Conservation (phyloP, 1,140 invertebrate genomes). For the Heliconius nattereri region DNA sequence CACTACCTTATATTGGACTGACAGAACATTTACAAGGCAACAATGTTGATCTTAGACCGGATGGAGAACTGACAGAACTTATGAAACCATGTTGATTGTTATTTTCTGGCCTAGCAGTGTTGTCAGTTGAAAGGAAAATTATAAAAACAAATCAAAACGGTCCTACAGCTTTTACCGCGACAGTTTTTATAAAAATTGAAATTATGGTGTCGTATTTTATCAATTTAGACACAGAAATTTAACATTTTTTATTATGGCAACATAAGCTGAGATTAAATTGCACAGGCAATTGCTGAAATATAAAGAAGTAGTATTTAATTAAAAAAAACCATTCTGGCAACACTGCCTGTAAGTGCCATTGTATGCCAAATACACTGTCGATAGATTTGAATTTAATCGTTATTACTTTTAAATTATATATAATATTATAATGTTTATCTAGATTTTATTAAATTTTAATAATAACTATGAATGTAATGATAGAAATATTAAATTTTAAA, state of each 20-base stretch:
- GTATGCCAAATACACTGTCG: neutral
- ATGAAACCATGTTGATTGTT: neutral
- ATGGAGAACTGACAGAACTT: neutral
- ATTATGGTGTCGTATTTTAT: too few relatives aligned
- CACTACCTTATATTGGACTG: neutral
- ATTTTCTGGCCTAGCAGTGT: neutral
- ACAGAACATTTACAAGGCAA: neutral
- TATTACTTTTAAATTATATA: neutral
- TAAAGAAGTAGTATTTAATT: neutral
- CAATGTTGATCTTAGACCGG: neutral
- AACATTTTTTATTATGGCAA: neutral
- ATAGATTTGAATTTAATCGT: neutral
- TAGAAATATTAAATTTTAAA: neutral
- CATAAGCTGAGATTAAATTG: neutral
- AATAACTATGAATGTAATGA: neutral
- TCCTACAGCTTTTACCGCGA: too few relatives aligned
- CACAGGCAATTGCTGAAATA: neutral
- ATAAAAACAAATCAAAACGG: neutral
- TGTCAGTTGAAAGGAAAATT: neutral
- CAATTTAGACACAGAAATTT: neutral
- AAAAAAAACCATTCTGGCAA: conserved; percentile 1
- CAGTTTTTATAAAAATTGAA: too few relatives aligned
- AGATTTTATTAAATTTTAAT: neutral
- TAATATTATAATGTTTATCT: neutral
- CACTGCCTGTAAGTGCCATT: neutral